A percentile compares a stretch with the other conserved stretches of the same genome.
These are phyloP conservation scores for Hymenochirus boettgeri DNA, from an alignment of 2,113 vertebrate species.

Conservation along the genomic window DNA sequence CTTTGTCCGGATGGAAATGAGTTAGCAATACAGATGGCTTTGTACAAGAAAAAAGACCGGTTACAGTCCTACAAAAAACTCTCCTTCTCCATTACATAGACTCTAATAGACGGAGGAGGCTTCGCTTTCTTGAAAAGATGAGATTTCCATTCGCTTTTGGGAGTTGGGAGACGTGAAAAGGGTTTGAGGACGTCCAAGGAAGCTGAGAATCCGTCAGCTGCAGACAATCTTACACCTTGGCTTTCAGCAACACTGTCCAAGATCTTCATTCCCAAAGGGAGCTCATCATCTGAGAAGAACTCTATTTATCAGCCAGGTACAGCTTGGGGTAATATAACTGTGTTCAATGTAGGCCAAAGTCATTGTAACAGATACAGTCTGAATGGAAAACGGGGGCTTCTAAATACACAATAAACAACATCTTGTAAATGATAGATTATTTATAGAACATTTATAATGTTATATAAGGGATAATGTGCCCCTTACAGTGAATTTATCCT, in stretches of 20 bases:
- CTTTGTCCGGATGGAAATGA: background rate
- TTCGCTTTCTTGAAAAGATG: conserved; percentile 54
- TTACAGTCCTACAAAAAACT: conserved; percentile 42
- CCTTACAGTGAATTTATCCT: too few species aligned
- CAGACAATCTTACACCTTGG: conserved; percentile 46
- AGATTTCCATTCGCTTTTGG: conserved; percentile 60
- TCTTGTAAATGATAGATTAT: too few species aligned
- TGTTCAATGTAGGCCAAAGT: too few species aligned
- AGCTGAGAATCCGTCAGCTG: conserved; percentile 43
- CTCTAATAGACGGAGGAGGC: conserved; percentile 50
- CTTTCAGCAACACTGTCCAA: conserved; percentile 11
- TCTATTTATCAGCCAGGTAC: too few species aligned
- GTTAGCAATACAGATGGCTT: conserved; percentile 23
- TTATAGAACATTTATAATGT: too few species aligned
- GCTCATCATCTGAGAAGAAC: too few species aligned
- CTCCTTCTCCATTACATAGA: conserved; percentile 49
- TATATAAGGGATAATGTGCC: too few species aligned
- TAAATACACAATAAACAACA: too few species aligned
- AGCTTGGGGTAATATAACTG: too few species aligned
- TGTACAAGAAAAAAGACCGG: conserved; percentile 36
- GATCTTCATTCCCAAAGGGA: conserved; percentile 45
- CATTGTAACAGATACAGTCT: too few species aligned
- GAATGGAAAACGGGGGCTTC: too few species aligned
- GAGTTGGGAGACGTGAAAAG: conserved; percentile 57
- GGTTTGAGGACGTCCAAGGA: conserved; percentile 47